phyloP scores from a whole-genome alignment of 2,113 vertebrate genomes.

The Sarotherodon lohbergeri region DNA sequence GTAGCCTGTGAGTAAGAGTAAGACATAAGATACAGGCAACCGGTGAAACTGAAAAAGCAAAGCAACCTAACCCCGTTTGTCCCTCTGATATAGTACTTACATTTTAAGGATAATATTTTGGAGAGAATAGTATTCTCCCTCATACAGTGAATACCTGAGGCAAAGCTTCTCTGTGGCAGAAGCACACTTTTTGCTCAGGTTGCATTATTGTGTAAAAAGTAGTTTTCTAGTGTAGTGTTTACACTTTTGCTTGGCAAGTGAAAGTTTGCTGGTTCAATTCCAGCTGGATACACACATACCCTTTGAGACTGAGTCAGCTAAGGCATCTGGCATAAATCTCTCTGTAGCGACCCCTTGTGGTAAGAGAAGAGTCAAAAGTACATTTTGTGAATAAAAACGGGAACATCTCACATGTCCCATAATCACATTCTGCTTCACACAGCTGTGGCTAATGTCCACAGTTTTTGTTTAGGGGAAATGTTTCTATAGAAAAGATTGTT shows the following conservation, averaged over 20 bases:
- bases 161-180: neutral
- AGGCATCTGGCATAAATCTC: neutral
- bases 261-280: neutral
- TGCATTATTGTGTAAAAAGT: neutral
- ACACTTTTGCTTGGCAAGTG: neutral
- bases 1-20: neutral
- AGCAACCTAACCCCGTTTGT: neutral
- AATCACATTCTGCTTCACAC: neutral
- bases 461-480: neutral
- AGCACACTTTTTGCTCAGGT: neutral
- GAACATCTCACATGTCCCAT: neutral
- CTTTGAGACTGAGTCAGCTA: neutral
- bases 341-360: neutral
- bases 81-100: neutral
- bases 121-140: neutral
- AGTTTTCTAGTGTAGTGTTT: neutral
- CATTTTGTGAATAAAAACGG: neutral
- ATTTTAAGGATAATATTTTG: neutral
- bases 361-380: neutral
- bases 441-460: neutral
- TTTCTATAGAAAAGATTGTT: neutral
- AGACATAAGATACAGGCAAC: neutral
- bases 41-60: neutral
- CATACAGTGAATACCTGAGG: neutral
- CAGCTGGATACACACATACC: neutral